A percentile compares a stretch with the other conserved stretches of the same genome.
phyloP scores from a whole-genome alignment of 2,113 vertebrate species.

The Pholis gunnellus region DNA sequence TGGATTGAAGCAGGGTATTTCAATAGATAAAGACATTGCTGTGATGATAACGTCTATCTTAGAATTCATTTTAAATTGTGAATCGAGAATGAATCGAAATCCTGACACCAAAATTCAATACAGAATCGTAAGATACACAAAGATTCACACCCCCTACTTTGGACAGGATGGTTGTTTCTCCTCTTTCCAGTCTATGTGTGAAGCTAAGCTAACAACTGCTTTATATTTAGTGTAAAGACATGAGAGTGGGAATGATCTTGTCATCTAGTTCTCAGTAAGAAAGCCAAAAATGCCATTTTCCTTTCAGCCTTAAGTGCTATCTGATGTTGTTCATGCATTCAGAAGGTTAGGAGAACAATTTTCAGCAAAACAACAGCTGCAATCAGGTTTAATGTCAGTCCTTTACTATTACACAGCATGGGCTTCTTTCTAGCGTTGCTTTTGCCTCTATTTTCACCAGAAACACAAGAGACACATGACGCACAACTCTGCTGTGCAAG shows the following conservation, averaged over 20 bases:
- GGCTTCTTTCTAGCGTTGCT: neutral
- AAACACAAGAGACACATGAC: constrained; percentile 14
- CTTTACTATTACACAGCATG: neutral
- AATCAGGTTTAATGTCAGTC: neutral
- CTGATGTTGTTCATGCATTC: neutral
- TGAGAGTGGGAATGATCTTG: neutral
- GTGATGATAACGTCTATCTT: neutral
- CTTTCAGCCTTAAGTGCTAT: neutral
- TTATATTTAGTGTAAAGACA: neutral
- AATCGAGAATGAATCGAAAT: neutral
- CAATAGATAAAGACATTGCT: neutral
- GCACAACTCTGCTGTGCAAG: constrained; percentile 15
- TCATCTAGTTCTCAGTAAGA: neutral
- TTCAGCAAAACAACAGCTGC: neutral
- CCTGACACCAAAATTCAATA: neutral
- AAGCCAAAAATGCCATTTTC: neutral
- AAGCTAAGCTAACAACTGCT: neutral
- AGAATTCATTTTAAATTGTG: neutral
- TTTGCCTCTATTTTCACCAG: constrained; percentile 23
- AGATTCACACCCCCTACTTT: too few species aligned
- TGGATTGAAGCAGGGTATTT: neutral
- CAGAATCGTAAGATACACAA: too few species aligned
- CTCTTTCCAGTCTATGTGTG: neutral
- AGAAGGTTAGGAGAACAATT: neutral
- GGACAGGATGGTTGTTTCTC: neutral